These are phyloP conservation scores for Thamnophis elegans DNA, from an alignment of 2,797 vertebrate genomes.

Conservation along the genomic window DNA sequence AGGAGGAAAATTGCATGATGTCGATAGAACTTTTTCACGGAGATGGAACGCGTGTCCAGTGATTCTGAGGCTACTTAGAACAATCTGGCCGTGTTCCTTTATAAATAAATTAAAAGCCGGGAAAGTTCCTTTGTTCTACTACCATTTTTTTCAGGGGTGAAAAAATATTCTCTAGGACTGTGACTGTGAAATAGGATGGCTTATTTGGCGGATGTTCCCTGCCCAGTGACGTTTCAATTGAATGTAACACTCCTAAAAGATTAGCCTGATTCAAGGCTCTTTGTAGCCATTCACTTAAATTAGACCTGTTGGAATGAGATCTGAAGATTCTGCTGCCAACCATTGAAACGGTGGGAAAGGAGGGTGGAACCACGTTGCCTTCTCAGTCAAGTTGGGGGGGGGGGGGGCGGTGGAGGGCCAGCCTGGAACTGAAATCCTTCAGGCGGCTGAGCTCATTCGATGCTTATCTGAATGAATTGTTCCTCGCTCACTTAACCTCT, in stretches of 20 bases:
- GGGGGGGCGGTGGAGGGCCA: neutral
- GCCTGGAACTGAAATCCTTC: neutral
- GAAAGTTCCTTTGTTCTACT: neutral
- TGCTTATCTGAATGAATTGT: neutral
- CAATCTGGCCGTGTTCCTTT: neutral
- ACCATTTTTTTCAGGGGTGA: neutral
- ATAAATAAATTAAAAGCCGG: neutral
- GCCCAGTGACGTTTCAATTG: neutral
- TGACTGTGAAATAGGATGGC: neutral
- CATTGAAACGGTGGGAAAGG: neutral
- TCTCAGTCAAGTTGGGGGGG: neutral
- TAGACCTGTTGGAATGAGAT: neutral
- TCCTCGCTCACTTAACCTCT: neutral
- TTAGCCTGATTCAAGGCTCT: neutral
- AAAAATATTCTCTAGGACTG: neutral
- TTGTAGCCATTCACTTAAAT: neutral
- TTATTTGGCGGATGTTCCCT: neutral
- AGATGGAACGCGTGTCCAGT: neutral
- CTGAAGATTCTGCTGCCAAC: neutral
- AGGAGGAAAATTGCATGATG: neutral
- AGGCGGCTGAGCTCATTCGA: neutral
- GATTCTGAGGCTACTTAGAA: neutral
- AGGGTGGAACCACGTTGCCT: neutral
- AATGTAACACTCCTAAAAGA: neutral
- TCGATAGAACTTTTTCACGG: neutral